Evolutionary conservation across 2,888 invertebrate species (phyloP).

Genomic region (Deilephila elpenor): DNA sequence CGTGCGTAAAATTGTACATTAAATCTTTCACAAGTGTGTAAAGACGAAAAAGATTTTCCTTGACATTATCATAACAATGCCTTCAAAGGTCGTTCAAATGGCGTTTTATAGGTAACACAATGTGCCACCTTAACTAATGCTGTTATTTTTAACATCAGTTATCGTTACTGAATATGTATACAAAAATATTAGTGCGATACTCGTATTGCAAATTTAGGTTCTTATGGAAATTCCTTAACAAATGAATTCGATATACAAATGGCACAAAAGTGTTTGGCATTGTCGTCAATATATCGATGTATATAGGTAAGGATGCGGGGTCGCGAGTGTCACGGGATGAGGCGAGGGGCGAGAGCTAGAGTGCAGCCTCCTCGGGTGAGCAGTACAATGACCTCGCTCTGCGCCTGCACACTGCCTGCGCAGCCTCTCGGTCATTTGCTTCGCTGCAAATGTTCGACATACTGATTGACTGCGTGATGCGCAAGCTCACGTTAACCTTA

Average conservation of each 20-base stretch:
- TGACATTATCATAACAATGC: conserved; percentile 60
- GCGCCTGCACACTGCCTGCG: conserved; percentile 63
- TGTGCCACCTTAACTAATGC: not conserved
- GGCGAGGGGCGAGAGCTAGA: conserved; percentile 61
- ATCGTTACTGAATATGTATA: not conserved
- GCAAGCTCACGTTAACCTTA: conserved; percentile 50
- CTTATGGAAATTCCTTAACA: too few relatives aligned
- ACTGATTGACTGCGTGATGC: conserved; percentile 56
- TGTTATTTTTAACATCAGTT: not conserved
- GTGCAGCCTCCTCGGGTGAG: conserved; percentile 67
- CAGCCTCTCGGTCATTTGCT: conserved; percentile 65
- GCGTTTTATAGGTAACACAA: not conserved
- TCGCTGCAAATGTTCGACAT: conserved; percentile 62
- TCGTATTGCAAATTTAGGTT: too few relatives aligned
- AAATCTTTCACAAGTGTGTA: not conserved
- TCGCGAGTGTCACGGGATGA: conserved; percentile 53
- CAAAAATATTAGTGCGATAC: not conserved
- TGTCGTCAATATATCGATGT: conserved; percentile 36
- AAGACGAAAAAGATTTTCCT: conserved; percentile 44
- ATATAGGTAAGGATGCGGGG: conserved; percentile 57
- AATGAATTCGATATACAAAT: not conserved
- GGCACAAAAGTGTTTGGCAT: not conserved
- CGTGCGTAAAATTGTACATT: not conserved
- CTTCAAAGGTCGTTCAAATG: conserved; percentile 29
- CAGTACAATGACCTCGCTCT: conserved; percentile 74